These are phyloP conservation scores for Sapayoa aenigma DNA, from an alignment of 2,113 vertebrate genomes.

Conservation along the genomic window DNA sequence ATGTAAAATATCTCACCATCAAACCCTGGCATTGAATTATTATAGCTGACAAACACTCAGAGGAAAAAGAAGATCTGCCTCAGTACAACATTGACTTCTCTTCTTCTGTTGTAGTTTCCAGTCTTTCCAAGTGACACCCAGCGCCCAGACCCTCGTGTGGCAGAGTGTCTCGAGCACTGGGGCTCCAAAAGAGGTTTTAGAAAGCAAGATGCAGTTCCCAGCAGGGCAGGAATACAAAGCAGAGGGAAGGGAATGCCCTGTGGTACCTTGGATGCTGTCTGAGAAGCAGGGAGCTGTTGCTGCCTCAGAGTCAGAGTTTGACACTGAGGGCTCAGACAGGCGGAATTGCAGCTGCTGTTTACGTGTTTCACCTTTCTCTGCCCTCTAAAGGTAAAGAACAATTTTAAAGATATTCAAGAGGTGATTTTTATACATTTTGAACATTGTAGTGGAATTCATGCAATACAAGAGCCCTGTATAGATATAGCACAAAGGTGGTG, in stretches of 20 bases:
- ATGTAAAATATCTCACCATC: background rate
- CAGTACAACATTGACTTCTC: background rate
- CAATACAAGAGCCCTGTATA: too few relatives aligned
- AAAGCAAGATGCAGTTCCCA: background rate
- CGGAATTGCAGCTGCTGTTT: background rate
- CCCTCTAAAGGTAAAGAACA: background rate
- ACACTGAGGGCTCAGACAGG: background rate
- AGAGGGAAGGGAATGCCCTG: background rate
- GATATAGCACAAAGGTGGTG: background rate
- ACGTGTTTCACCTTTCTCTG: background rate
- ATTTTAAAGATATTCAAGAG: background rate
- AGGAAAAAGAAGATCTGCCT: background rate
- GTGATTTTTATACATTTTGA: background rate
- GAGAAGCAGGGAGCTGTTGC: background rate
- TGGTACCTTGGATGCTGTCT: background rate
- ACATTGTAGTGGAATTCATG: background rate
- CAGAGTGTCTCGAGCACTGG: background rate
- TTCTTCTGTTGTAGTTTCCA: background rate
- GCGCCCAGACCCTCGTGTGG: rapidly evolving
- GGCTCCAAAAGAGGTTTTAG: background rate
- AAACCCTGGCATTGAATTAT: background rate
- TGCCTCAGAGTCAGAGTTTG: background rate
- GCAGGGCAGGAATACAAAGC: background rate
- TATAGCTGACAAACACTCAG: background rate
- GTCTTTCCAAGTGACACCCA: too few relatives aligned